Base-by-base conservation (phyloP, 2,113 vertebrate genomes). In the Girardinichthys multiradiatus region DNA sequence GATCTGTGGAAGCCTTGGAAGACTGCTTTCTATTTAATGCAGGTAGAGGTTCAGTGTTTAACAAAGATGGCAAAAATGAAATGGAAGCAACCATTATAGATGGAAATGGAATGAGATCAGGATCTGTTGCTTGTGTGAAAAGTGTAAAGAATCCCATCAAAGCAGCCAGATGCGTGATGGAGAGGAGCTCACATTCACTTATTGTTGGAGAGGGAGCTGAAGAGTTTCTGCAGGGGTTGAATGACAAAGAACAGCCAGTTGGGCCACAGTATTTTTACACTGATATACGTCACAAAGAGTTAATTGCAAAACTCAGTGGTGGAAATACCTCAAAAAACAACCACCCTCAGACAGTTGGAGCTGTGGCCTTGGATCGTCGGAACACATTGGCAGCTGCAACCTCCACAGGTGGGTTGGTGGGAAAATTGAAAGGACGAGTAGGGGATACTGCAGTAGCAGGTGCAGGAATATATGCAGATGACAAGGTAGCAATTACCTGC, bases 1-100 rank as follows among this genome's bases (percentile, higher is more conserved):
- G 65, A 60, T 92, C 93, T 67, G 94, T 95, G 26, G 84, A 90
- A 77, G 94, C 94, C 33, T 81, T 95, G 21, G 94, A 95, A 76
- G 92, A 95, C 76, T 95, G 94, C 69, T 95, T 95, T 79, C 86
- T 95, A 57, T 95, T 95, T 80, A 95, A 95, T 77, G 94, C 94
- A 24, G 94, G 94, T 4, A 95, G 94, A 84, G 94, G 94, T 12
- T 91, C 94, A 4, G 94, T 95, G 13, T 92, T 94, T 70, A 95
- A 94, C 87, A 87, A 84, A 82, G 91, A 94, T 57, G 92, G 93
- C 17, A 82, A 90, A 74, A 90, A 92, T 68, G 94, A 95, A 89
- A 82, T 94, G 91, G 94, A 95, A 78, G 94, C 94, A 57, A 88
- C 91, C 33, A 87, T 95, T 37, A 86, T 92, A 27, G 94, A 95